phyloP scores from a whole-genome alignment of 2,113 vertebrate genomes.

The Myotis yumanensis region DNA sequence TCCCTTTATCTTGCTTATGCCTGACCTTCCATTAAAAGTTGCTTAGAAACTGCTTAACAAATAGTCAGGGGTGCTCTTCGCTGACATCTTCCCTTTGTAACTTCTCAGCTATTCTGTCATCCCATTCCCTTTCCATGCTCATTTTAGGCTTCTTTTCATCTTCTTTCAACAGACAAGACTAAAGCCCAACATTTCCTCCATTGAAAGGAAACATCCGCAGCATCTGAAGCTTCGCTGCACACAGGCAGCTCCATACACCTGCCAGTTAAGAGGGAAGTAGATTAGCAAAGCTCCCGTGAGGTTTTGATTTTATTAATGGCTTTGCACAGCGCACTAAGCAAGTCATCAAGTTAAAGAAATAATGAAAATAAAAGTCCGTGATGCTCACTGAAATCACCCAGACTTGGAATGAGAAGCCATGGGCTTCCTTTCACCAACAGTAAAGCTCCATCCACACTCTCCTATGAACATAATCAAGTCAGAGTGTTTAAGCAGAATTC shows the following conservation, averaged over 20 bases:
- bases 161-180: constrained; percentile 85
- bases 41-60: constrained; percentile 95
- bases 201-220: constrained; percentile 73
- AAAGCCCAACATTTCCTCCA: constrained; percentile 80
- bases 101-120: constrained; percentile 79
- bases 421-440: not conserved
- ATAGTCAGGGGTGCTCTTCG: constrained; percentile 82
- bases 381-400: not conserved
- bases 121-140: constrained; percentile 75
- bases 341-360: constrained; percentile 3
- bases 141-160: constrained; percentile 83
- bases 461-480: not conserved
- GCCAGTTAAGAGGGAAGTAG: constrained; percentile 47
- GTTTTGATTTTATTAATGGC: constrained; percentile 59
- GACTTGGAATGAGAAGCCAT: not conserved
- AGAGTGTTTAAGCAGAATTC: constrained; percentile 27
- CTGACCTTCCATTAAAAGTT: constrained; percentile 99
- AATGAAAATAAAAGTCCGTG: not conserved
- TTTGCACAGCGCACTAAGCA: constrained; percentile 16
- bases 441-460: not conserved
- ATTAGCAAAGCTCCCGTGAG: constrained; percentile 43
- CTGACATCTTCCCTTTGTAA: constrained; percentile 89
- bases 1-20: constrained; percentile 87
- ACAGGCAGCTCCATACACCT: constrained; percentile 64
- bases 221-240: constrained; percentile 4